Evolutionary conservation across 2,797 vertebrate genomes (phyloP).

Genomic region (Oryzias dopingdopingensis): DNA sequence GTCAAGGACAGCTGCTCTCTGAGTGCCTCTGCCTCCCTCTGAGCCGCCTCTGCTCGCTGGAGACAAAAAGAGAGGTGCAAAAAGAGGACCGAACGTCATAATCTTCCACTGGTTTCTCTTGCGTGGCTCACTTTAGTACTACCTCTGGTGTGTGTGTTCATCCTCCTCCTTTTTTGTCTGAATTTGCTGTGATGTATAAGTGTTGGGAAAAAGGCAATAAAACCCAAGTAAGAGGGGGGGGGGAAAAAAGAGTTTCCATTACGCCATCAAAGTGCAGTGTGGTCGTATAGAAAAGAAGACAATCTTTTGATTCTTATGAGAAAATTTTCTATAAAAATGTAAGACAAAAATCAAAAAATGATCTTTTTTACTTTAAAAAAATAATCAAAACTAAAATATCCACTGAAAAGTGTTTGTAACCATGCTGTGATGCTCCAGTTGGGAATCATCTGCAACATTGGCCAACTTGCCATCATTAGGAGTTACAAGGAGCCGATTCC

Average conservation of each 20-base stretch:
- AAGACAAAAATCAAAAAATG: constrained; percentile 7
- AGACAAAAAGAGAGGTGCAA: constrained; percentile 27
- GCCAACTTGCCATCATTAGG: constrained; percentile 68
- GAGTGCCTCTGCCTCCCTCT: constrained; percentile 91
- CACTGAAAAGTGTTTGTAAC: constrained; percentile 30
- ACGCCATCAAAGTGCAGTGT: constrained; percentile 12
- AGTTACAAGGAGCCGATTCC: constrained; percentile 67
- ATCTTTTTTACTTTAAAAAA: constrained; percentile 48
- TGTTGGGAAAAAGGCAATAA: constrained; percentile 13
- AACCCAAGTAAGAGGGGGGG: constrained; percentile 1
- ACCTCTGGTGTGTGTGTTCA: too few species aligned
- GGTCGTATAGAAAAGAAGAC: constrained; percentile 17
- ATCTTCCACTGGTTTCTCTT: too few species aligned
- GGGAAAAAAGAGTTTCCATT: constrained; percentile 23
- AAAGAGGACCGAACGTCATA: constrained; percentile 12
- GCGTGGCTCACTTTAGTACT: too few species aligned
- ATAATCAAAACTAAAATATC: constrained; percentile 42
- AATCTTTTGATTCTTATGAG: constrained; percentile 10
- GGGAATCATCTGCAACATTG: constrained; percentile 49
- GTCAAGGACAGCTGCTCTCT: constrained; percentile 89
- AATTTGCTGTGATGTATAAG: neutral
- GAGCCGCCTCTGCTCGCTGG: constrained; percentile 94
- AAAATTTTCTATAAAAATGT: constrained; percentile 23
- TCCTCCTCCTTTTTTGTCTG: neutral
- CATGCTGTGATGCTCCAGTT: constrained; percentile 44